phyloP scores from a whole-genome alignment of 92 coral and sea anemone genomes.

The Blastomussa wellsi region DNA sequence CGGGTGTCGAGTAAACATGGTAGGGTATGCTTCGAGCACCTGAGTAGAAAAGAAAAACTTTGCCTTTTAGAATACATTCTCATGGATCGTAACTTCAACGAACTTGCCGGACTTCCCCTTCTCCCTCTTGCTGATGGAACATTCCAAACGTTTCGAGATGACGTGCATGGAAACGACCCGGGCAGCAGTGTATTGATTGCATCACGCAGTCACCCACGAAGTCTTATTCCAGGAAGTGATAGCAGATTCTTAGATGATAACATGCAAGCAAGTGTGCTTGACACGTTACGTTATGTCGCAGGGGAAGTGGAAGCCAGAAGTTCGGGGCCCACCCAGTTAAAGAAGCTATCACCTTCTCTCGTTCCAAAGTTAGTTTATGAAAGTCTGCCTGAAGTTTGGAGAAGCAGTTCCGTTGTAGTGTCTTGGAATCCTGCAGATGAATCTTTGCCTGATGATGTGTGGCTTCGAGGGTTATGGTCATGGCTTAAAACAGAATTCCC shows the following conservation, averaged over 20 bases:
- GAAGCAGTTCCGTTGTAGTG: slow-evolving; percentile 56
- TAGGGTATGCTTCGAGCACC: neutral
- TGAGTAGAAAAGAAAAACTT: slow-evolving; percentile 69
- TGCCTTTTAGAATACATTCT: slow-evolving; percentile 74
- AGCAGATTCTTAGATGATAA: slow-evolving; percentile 76
- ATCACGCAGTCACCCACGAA: slow-evolving; percentile 65
- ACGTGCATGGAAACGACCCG: slow-evolving; percentile 56
- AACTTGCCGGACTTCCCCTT: slow-evolving; percentile 80
- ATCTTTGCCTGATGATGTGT: slow-evolving; percentile 66
- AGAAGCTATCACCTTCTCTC: slow-evolving; percentile 61
- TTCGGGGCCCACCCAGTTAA: slow-evolving; percentile 74
- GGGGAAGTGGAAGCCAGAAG: slow-evolving; percentile 51
- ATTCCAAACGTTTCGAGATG: slow-evolving; percentile 64
- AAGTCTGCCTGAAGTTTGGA: slow-evolving; percentile 83
- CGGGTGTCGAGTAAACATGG: neutral
- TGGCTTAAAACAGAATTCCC: slow-evolving; percentile 92
- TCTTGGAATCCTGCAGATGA: slow-evolving; percentile 74
- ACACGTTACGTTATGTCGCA: slow-evolving; percentile 62
- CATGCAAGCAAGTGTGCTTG: slow-evolving; percentile 52
- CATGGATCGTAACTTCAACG: slow-evolving; percentile 68
- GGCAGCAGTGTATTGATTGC: slow-evolving; percentile 66
- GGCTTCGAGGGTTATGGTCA: slow-evolving; percentile 86
- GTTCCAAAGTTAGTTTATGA: slow-evolving; percentile 78
- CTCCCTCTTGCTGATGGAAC: slow-evolving; percentile 84
- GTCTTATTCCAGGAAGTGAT: slow-evolving; percentile 69